Conservation (phyloP, 2,797 vertebrate species). For the Uromys caudimaculatus region DNA sequence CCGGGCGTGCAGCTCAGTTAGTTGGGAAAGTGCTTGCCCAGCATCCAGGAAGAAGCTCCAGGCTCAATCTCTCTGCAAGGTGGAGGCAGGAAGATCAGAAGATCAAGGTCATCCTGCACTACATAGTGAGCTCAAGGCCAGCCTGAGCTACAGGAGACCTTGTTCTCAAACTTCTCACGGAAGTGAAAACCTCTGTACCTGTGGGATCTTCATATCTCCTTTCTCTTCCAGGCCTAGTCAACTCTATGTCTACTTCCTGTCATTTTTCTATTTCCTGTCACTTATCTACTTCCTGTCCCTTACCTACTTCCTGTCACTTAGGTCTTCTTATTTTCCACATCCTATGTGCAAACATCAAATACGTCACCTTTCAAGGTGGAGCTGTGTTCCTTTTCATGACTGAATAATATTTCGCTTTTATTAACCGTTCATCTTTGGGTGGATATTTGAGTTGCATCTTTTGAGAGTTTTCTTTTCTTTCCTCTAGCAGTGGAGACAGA, state of each 20-base stretch:
- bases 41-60: too few relatives aligned
- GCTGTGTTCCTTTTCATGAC: not conserved
- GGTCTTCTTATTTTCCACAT: not conserved
- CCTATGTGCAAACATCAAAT: not conserved
- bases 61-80: not conserved
- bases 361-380: not conserved
- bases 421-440: rapidly evolving
- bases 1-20: not conserved
- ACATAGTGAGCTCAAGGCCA: not conserved
- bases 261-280: too few relatives aligned
- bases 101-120: not conserved
- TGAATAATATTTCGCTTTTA: not conserved
- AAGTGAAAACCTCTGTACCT: not conserved
- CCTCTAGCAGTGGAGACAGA: not conserved
- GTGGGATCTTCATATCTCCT: not conserved
- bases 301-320: not conserved
- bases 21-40: not conserved
- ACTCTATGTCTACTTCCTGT: not conserved
- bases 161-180: not conserved
- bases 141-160: not conserved
- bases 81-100: not conserved
- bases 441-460: not conserved
- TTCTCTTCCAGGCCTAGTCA: not conserved
- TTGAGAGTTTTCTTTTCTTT: not conserved
- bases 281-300: too few relatives aligned